Conservation (phyloP, 2,113 vertebrate species). For the Protomyctophum bolini region DNA sequence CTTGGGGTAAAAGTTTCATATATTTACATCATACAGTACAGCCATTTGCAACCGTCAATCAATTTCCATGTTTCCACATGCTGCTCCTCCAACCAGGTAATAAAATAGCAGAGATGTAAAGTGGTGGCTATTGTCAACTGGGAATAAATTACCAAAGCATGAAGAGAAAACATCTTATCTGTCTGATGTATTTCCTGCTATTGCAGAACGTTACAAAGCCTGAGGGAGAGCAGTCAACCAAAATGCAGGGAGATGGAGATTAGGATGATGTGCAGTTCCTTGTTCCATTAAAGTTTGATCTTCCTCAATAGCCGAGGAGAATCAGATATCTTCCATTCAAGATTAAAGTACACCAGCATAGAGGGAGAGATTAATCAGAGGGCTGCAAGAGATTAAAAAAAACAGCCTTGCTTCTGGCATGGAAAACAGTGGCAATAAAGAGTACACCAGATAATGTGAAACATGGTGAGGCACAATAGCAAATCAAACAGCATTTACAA, state of each 20-base stretch:
- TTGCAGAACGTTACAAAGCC: constrained; percentile 74
- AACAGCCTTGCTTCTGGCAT: constrained; percentile 71
- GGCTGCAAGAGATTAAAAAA: constrained; percentile 64
- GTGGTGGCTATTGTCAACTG: constrained; percentile 64
- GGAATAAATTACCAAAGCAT: constrained; percentile 73
- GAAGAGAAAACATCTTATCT: constrained; percentile 72
- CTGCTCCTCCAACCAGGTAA: constrained; percentile 51
- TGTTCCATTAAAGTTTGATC: constrained; percentile 80
- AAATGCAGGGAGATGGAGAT: constrained; percentile 73
- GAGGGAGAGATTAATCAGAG: constrained; percentile 75
- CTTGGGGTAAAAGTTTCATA: constrained; percentile 44
- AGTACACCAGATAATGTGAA: constrained; percentile 76
- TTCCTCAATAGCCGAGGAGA: constrained; percentile 78
- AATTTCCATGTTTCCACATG: constrained; percentile 24
- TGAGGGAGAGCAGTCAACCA: constrained; percentile 65
- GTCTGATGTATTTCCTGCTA: constrained; percentile 73
- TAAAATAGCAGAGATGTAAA: constrained; percentile 62
- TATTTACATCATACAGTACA: constrained; percentile 20
- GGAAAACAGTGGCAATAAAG: constrained; percentile 78
- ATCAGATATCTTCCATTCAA: constrained; percentile 78
- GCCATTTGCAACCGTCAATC: constrained; percentile 38
- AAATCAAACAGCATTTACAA: constrained; percentile 66
- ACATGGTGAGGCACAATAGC: constrained; percentile 71
- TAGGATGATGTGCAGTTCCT: constrained; percentile 76
- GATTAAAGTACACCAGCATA: constrained; percentile 77